Evolutionary conservation across 2,113 vertebrate genomes (phyloP).

Genomic region (Zosterops lateralis): DNA sequence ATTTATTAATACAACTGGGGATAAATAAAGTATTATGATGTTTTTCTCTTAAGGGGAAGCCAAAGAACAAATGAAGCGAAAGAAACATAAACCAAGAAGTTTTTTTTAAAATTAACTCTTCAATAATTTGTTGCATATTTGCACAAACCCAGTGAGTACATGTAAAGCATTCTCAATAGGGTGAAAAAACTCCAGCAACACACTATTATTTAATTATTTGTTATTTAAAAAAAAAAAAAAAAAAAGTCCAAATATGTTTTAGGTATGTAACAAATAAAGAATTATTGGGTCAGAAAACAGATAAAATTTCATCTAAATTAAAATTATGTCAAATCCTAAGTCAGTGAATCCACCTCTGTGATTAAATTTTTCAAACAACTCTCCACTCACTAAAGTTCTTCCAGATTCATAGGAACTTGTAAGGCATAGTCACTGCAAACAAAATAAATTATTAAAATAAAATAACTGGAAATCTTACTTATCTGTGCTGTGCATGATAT

Average conservation of each 20-base stretch:
- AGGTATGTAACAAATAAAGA: neutral
- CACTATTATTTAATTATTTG: neutral
- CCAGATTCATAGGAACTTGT: neutral
- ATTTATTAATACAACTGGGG: neutral
- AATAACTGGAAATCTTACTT: slow-evolving; percentile 66
- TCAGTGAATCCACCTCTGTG: neutral
- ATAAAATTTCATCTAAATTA: neutral
- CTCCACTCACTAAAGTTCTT: neutral
- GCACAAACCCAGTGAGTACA: neutral
- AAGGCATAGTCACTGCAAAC: neutral
- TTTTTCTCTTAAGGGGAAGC: neutral
- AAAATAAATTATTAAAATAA: neutral
- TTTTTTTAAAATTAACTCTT: neutral
- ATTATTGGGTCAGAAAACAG: neutral
- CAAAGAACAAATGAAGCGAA: neutral
- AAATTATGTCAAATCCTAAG: neutral
- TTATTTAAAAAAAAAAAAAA: neutral
- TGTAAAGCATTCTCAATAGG: neutral
- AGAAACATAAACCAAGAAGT: neutral
- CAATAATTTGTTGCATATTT: neutral
- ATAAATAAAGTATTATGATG: neutral
- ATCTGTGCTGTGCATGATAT: slow-evolving; percentile 76
- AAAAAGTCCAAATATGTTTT: neutral
- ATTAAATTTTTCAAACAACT: neutral
- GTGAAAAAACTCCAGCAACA: neutral